A percentile compares a stretch with the other conserved stretches of the same genome.
Evolutionary conservation across 2,888 invertebrate species (phyloP).

Genomic region (Nephrocerus scutellatus): DNA sequence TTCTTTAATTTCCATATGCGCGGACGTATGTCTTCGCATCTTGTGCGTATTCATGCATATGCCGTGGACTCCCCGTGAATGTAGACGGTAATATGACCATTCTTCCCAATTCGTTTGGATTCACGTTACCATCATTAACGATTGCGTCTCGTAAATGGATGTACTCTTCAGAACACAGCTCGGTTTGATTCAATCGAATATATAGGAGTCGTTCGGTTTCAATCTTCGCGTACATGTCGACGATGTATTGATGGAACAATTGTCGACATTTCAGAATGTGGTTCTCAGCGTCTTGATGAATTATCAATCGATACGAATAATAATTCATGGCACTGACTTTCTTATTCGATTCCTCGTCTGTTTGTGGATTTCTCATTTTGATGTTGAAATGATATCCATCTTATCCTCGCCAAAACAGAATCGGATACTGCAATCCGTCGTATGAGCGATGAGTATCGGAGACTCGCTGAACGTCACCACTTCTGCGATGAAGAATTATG

Average conservation of each 20-base stretch:
- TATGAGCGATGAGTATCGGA: slow-evolving; percentile 25
- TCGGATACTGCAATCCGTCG: slow-evolving; percentile 5
- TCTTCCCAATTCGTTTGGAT: slow-evolving; percentile 12
- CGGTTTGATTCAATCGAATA: slow-evolving; percentile 30
- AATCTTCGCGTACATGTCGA: slow-evolving; percentile 37
- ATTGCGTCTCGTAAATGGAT: slow-evolving; percentile 36
- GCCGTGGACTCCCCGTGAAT: slow-evolving; percentile 15
- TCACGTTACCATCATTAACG: slow-evolving; percentile 19
- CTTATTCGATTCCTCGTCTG: neutral
- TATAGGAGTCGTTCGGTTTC: slow-evolving; percentile 31
- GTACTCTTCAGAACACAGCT: slow-evolving; percentile 30
- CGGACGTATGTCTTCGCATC: slow-evolving; percentile 12
- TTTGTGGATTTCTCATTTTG: slow-evolving; percentile 8
- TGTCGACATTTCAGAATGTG: slow-evolving; percentile 22
- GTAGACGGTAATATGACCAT: slow-evolving; percentile 13
- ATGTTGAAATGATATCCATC: too few relatives aligned
- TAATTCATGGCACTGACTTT: neutral
- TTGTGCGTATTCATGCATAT: slow-evolving; percentile 17
- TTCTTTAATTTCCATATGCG: slow-evolving; percentile 4
- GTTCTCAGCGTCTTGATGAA: slow-evolving; percentile 12
- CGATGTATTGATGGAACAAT: slow-evolving; percentile 34
- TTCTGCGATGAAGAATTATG: slow-evolving; percentile 28
- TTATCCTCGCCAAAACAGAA: too few relatives aligned
- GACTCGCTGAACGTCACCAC: slow-evolving; percentile 23
- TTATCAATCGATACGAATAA: slow-evolving; percentile 3